Evolutionary conservation across 1,140 invertebrate genomes (phyloP).

Genomic region (Neomicropteryx cornuta): DNA sequence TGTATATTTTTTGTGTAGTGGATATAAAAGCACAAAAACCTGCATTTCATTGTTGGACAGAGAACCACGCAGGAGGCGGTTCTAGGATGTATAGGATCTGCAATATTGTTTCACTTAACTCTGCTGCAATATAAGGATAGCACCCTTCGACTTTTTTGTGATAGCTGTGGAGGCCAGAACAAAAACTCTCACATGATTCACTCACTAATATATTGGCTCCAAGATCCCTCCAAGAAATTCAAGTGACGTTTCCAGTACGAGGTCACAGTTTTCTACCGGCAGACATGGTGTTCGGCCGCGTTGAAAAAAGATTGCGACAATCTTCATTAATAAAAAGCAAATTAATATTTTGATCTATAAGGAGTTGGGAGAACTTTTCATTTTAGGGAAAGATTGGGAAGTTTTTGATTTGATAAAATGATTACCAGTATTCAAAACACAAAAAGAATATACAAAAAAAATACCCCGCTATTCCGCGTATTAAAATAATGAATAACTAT

Average conservation of each 20-base stretch:
- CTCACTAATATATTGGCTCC: constrained; percentile 13
- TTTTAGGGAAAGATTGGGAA: no score
- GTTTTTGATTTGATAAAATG: no score
- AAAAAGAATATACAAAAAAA: no score
- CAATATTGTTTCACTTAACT: constrained; percentile 13
- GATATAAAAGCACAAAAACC: constrained; percentile 13
- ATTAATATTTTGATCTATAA: no score
- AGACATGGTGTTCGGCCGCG: constrained; percentile 19
- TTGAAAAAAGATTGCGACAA: constrained; percentile 18
- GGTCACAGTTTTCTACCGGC: constrained; percentile 20
- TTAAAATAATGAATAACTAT: no score
- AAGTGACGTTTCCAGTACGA: constrained; percentile 17
- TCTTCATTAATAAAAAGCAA: constrained; percentile 13
- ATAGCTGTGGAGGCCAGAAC: constrained; percentile 18
- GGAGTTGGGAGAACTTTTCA: no score
- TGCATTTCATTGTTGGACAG: constrained; percentile 16
- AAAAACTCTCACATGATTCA: constrained; percentile 17
- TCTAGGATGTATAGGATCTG: constrained; percentile 14
- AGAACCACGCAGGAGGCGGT: constrained; percentile 13
- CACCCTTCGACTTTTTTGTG: constrained; percentile 15
- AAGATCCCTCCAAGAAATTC: constrained; percentile 13
- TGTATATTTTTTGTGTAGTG: constrained; percentile 16
- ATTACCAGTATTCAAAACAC: no score
- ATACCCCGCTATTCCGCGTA: no score
- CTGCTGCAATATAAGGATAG: constrained; percentile 2